These are phyloP conservation scores for Tachyglossus aculeatus DNA, from an alignment of 2,797 vertebrate genomes.

Conservation along the genomic window DNA sequence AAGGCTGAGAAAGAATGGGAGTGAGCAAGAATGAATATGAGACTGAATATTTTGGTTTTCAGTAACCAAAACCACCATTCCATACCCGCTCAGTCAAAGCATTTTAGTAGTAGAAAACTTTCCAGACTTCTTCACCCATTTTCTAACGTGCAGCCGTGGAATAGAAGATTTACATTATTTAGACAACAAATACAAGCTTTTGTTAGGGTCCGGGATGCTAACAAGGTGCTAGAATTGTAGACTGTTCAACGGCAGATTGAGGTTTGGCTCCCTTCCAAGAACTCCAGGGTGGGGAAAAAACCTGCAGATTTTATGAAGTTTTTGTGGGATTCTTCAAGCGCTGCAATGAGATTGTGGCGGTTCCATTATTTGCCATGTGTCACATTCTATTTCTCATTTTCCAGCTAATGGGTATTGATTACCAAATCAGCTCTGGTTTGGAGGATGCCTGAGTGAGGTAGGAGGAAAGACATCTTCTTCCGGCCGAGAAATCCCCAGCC, in stretches of 20 bases:
- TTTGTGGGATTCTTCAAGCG: slow-evolving; percentile 14
- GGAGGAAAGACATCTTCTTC: slow-evolving; percentile 29
- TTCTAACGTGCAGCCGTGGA: slow-evolving; percentile 25
- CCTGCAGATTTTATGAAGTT: neutral
- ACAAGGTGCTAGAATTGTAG: slow-evolving; percentile 16
- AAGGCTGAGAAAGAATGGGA: too few species aligned
- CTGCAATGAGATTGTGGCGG: neutral
- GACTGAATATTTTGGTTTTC: too few species aligned
- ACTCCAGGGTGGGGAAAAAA: slow-evolving; percentile 6
- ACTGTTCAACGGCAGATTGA: slow-evolving; percentile 13
- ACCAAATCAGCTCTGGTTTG: slow-evolving; percentile 64
- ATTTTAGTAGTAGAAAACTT: slow-evolving; percentile 18
- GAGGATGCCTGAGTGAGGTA: slow-evolving; percentile 46
- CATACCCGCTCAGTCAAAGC: neutral
- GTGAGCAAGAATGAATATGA: too few species aligned
- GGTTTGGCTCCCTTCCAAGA: slow-evolving; percentile 1
- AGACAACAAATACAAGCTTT: slow-evolving; percentile 19
- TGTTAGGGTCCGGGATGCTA: slow-evolving; percentile 18
- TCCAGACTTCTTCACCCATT: neutral
- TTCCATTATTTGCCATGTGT: neutral
- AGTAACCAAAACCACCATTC: too few species aligned
- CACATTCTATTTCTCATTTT: slow-evolving; percentile 14
- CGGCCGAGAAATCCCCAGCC: too few species aligned
- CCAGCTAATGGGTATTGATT: slow-evolving; percentile 50
- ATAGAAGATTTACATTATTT: slow-evolving; percentile 20